Base-by-base conservation (phyloP, 2,797 vertebrate species). In the Chanos chanos region DNA sequence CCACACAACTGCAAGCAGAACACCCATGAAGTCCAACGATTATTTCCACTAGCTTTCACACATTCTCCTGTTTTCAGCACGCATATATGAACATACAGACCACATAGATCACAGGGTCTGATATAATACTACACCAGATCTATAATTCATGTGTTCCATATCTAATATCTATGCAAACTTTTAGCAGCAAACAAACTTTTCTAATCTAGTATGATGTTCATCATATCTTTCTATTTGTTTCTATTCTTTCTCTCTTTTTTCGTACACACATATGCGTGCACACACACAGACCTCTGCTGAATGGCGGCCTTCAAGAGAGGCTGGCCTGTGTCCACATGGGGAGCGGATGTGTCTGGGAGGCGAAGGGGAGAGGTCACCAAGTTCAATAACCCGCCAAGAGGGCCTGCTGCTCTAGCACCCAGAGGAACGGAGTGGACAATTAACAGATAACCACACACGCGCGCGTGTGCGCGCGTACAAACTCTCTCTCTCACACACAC, bases 261-360 rank as follows among this genome's bases (percentile, higher is more conserved):
- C n/a, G n/a, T n/a, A 25, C 30, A 24, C 13, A 30, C 15, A 25
- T 10, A 19, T 28, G 5, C 31, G 2, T 7, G 12, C 9, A 48
- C 3, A 6, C 54, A 45, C 12, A 28, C 15, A 59, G 28, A 19
- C 30, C n/a, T 7, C 1, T 1, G 12, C 72, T 83, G 83, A 86
- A 81, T 85, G 70, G 77, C 63, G 64, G 71, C 76, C 81, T 83
- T 85, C 86, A 76, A 85, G 72, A 81, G 65, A 13, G 25, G 66
- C 72, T 81, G 80, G 79, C 82, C 61, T 54, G 70, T 61, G 72
- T 77, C 82, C 82, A 83, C 81, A 82, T 70, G 74, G 81, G 81
- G 78, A 79, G 69, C 53, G 71, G 75, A 76, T 80, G 74, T 81
- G 77, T 84, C 79, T 82, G 78, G 61, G 74, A 83, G 77, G 78